These are phyloP conservation scores for Drosophila ironensis DNA, from an alignment of 1,140 invertebrate species.

Conservation along the genomic window DNA sequence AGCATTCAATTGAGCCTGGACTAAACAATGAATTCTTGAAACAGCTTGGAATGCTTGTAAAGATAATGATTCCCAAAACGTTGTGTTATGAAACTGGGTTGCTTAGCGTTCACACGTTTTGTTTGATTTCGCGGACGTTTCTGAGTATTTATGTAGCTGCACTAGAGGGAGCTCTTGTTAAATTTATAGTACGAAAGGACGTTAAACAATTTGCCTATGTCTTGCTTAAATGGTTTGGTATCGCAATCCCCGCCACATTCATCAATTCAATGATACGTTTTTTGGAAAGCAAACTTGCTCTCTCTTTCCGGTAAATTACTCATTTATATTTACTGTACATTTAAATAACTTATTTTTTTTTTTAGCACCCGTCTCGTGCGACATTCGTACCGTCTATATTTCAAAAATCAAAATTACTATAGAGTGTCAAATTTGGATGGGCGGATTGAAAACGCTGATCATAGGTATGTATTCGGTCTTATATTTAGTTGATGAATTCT, in stretches of 20 bases:
- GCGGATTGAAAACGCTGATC: conserved; percentile 97
- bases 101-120: conserved; percentile 92
- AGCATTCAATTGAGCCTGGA: conserved; percentile 82
- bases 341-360: neutral
- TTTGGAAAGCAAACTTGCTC: conserved; percentile 94
- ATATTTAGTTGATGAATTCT: too few relatives aligned
- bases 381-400: conserved; percentile 96
- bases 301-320: conserved; percentile 89
- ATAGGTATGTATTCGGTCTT: conserved; percentile 87
- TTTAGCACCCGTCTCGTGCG: conserved; percentile 92
- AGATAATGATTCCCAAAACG: conserved; percentile 95
- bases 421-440: conserved; percentile 94
- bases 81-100: conserved; percentile 92
- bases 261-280: conserved; percentile 98
- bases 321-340: neutral
- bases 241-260: conserved; percentile 98
- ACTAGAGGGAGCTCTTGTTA: conserved; percentile 97
- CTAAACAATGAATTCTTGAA: conserved; percentile 91
- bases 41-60: conserved; percentile 90
- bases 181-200: conserved; percentile 96
- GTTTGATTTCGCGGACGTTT: conserved; percentile 95
- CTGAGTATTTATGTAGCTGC: conserved; percentile 98
- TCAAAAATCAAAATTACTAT: conserved; percentile 97
- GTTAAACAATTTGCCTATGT: conserved; percentile 90
- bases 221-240: conserved; percentile 94